A percentile compares a stretch with the other conserved stretches of the same genome.
Evolutionary conservation across 2,797 vertebrate species (phyloP).

Genomic region (Rhabdophis nuchalis): DNA sequence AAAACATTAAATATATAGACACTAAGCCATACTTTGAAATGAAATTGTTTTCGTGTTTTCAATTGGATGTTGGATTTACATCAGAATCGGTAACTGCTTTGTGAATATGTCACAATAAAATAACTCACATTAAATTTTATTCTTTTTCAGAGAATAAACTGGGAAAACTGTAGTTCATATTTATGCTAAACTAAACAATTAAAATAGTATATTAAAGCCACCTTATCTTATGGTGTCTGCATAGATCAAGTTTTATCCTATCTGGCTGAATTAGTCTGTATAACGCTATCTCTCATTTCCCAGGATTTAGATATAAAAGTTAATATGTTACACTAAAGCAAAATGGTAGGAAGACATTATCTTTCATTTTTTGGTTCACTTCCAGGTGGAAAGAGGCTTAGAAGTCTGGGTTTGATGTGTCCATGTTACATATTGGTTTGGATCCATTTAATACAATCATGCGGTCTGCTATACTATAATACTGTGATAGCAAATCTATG

Average conservation of each 20-base stretch:
- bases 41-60: neutral
- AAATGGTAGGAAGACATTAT: neutral
- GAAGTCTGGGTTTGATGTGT: neutral
- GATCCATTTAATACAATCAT: neutral
- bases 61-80: neutral
- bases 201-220: neutral
- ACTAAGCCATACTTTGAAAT: neutral
- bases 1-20: neutral
- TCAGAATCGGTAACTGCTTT: neutral
- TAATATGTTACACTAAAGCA: neutral
- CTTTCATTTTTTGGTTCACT: neutral
- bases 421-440: neutral
- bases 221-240: neutral
- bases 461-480: neutral
- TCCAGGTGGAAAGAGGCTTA: neutral
- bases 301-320: neutral
- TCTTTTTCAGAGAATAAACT: neutral
- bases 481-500: too few relatives aligned
- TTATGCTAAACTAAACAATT: neutral
- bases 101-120: neutral
- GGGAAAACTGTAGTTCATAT: neutral
- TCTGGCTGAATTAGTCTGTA: neutral
- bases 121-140: neutral
- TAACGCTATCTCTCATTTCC: neutral
- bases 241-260: neutral